phyloP scores from a whole-genome alignment of 1,140 invertebrate species.

The Bombus pyrosoma region DNA sequence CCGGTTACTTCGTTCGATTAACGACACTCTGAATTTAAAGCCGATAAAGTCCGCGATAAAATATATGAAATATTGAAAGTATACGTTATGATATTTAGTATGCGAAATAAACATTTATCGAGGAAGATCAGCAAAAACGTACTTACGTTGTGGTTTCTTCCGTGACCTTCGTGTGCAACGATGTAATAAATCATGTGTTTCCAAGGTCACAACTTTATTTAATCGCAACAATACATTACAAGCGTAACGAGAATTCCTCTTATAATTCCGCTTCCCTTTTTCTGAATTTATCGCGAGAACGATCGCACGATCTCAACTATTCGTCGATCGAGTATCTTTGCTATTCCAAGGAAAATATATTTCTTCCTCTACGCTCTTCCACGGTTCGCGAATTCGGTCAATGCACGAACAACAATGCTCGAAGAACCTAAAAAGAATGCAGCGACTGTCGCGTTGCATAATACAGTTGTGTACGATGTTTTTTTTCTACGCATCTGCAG shows the following conservation, averaged over 20 bases:
- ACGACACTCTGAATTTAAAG: neutral
- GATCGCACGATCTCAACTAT: neutral
- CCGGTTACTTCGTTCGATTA: neutral
- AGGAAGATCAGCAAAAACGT: too few species aligned
- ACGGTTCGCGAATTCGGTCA: constrained; percentile 30
- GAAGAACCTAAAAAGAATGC: neutral
- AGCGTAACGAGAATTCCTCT: neutral
- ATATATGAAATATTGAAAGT: too few species aligned
- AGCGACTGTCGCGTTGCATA: constrained; percentile 34
- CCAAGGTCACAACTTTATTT: too few species aligned
- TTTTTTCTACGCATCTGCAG: neutral
- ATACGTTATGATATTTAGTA: too few species aligned
- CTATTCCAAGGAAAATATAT: neutral
- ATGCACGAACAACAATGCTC: neutral
- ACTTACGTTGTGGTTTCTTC: too few species aligned
- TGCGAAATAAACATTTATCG: too few species aligned
- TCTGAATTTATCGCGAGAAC: neutral
- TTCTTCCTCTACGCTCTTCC: neutral
- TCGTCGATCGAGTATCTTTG: too few species aligned
- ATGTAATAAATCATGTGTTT: too few species aligned
- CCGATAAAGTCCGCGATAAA: neutral
- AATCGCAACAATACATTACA: too few species aligned
- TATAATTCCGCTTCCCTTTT: neutral
- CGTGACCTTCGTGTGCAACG: too few species aligned
- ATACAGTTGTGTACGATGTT: neutral